Base-by-base conservation (phyloP, 2,113 vertebrate species). In the Paradisaea rubra region DNA sequence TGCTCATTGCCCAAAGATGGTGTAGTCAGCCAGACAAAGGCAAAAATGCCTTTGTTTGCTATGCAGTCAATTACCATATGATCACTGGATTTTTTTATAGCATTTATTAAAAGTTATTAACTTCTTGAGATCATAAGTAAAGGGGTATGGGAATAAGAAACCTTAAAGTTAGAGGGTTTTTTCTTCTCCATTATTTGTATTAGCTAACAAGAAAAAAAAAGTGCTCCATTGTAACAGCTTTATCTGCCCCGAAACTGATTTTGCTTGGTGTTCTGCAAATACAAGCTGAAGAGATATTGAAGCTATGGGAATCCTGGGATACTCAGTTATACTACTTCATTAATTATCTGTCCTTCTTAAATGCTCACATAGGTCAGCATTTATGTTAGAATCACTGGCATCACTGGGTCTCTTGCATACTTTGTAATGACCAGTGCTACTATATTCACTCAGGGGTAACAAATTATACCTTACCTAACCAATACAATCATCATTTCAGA, bases 151-250 rank as follows among this genome's bases (percentile, higher is more conserved):
- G 35, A 85, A 82, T 71, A 82, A 81, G 65, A 50, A 85, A 74
- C 4, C 1, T 68, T 66, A n/a, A 49, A 50, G 3, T 22, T 27
- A 2, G 21, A 27, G 13, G 0, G 2, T 27, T 54, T 57, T 50
- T 10, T 53, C 81, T 91, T 81, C 69, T 76, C 20, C 53, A 20
- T 9, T 81, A 20, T 42, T 79, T 50, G 15, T 28, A 45, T 56
- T 50, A 71, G 37, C 31, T 73, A 70, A 64, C 15, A 68, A 78
- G 33, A 16, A 74, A 57, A 31, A 13, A n/a, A 63, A 19, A 41
- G 33, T 53, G 7, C 47, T 84, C 42, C 25, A 8, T 24, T 70
- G 8, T n/a, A 70, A 79, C 33, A 76, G 20, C 41, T 42, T 17
- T 44, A 61, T 91, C 76, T 92, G 22, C 60, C 27, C 72, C 85